These are phyloP conservation scores for Tetraodon nigroviridis DNA, from an alignment of 2,113 vertebrate genomes.

Conservation along the genomic window DNA sequence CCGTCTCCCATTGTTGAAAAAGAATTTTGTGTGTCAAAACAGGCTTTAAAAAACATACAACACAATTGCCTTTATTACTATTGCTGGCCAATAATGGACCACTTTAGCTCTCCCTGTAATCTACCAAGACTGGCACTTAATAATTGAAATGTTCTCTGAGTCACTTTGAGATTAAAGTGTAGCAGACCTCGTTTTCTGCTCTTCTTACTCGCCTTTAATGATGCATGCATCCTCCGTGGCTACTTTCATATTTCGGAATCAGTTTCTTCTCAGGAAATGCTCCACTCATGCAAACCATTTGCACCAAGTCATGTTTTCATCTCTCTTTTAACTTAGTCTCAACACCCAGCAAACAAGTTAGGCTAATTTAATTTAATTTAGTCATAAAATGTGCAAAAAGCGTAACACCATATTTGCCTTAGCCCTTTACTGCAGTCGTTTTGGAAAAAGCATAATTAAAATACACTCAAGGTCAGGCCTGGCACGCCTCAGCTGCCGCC, in stretches of 20 bases:
- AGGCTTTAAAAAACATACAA: slow-evolving; percentile 4
- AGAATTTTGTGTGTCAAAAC: not conserved
- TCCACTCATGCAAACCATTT: too few species aligned
- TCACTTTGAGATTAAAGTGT: slow-evolving; percentile 41
- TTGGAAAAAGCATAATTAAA: slow-evolving; percentile 16
- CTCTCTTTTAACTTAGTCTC: too few species aligned
- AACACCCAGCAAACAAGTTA: too few species aligned
- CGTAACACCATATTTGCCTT: too few species aligned
- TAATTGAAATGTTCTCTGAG: slow-evolving; percentile 36
- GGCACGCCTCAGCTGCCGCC: slow-evolving; percentile 4
- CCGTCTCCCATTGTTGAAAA: not conserved
- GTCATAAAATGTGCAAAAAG: not conserved
- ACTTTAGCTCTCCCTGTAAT: slow-evolving; percentile 31
- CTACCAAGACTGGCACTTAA: slow-evolving; percentile 20
- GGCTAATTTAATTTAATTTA: too few species aligned
- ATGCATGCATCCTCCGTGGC: slow-evolving; percentile 7
- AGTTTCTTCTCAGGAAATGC: not conserved
- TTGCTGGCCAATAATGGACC: slow-evolving; percentile 8
- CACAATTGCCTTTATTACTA: slow-evolving; percentile 14
- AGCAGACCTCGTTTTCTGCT: slow-evolving; percentile 12
- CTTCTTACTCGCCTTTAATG: slow-evolving; percentile 1
- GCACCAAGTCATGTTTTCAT: too few species aligned
- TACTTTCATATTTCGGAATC: slow-evolving; percentile 1
- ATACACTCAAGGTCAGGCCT: slow-evolving; percentile 22
- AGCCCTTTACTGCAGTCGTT: not conserved